Percentiles rank a stretch among this genome's conserved stretches.
These are phyloP conservation scores for Lampris incognitus DNA, from an alignment of 2,113 vertebrate species.

Conservation along the genomic window DNA sequence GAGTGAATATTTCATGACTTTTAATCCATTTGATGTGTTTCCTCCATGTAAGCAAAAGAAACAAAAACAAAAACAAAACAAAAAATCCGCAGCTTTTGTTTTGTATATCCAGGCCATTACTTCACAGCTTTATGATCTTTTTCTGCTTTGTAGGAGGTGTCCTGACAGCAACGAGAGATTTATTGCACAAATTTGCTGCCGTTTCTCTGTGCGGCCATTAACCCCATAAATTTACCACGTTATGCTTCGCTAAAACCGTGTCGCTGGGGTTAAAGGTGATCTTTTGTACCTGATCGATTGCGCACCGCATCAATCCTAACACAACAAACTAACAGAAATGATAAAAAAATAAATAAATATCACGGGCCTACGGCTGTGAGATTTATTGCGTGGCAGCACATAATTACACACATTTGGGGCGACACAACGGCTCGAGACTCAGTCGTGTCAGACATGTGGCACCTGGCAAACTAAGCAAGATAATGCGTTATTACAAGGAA, in stretches of 20 bases:
- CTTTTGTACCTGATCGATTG: slow-evolving; percentile 41
- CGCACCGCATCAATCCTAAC: background rate
- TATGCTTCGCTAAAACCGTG: slow-evolving; percentile 37
- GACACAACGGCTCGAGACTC: slow-evolving; percentile 36
- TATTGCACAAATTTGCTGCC: slow-evolving; percentile 47
- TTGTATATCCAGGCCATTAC: slow-evolving; percentile 67
- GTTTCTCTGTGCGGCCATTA: slow-evolving; percentile 24
- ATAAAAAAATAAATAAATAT: slow-evolving; percentile 10
- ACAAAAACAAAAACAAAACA: background rate
- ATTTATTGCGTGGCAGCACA: slow-evolving; percentile 28
- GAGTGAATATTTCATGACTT: slow-evolving; percentile 81
- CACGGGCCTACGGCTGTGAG: slow-evolving; percentile 14
- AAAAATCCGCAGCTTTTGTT: slow-evolving; percentile 61
- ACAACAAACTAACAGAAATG: slow-evolving; percentile 40
- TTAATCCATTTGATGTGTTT: slow-evolving; percentile 82
- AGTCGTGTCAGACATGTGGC: slow-evolving; percentile 26
- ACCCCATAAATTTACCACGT: slow-evolving; percentile 51
- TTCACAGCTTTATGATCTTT: slow-evolving; percentile 71
- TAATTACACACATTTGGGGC: slow-evolving; percentile 7
- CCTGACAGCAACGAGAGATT: slow-evolving; percentile 44
- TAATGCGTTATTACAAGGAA: slow-evolving; percentile 65
- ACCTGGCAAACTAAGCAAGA: slow-evolving; percentile 28
- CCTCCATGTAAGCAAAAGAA: slow-evolving; percentile 34
- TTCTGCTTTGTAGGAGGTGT: slow-evolving; percentile 62
- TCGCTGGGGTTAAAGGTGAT: slow-evolving; percentile 45